Base-by-base conservation (phyloP, 2,797 vertebrate species). In the Coracias cyanogaster region DNA sequence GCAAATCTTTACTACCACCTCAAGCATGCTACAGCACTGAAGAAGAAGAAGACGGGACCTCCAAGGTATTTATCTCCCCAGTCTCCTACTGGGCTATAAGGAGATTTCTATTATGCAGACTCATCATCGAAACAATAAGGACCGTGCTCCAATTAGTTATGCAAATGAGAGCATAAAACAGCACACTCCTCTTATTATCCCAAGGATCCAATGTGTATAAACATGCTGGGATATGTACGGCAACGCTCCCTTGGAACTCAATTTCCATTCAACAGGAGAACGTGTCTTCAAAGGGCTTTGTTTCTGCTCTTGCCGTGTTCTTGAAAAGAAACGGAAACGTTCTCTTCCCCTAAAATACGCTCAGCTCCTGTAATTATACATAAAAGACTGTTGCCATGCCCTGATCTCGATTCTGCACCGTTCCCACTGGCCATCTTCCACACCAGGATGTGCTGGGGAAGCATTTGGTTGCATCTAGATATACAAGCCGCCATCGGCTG, bases 1-100 rank as follows among this genome's bases (percentile, higher is more conserved):
- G 62, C 64, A 91, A 91, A 95, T 95, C 93, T 86, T 92, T 48
- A 95, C 86, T 29, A 87, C 69, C 65, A 82, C 64, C 96, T 93
- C 49, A 69, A 70, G 93, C 52, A 46, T 1, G 6, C 81, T 71
- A 51, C 89, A 52, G 71, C 55, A 87, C 73, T 83, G 67, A 82
- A 80, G 41, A 95, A 95, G 73, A 6, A 51, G 16, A 84, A 60
- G 46, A 85, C 37, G 33, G 71, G 82, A 95, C 88, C 88, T 86
- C 83, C 71, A 74, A 74, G 79, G 74, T 82, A 92, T 94, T 92
- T 67, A 61, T 71, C 57, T 86, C 52, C 62, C 37, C 39, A 12
- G 28, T 48, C 81, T 82, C 90, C 93, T 80, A 64, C 74, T 18
- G 78, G 33, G 52, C 64, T 89, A 24, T 80, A 80, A 92, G 73